Base-by-base conservation (phyloP, 2,888 invertebrate species). In the Tiliacea aurago region DNA sequence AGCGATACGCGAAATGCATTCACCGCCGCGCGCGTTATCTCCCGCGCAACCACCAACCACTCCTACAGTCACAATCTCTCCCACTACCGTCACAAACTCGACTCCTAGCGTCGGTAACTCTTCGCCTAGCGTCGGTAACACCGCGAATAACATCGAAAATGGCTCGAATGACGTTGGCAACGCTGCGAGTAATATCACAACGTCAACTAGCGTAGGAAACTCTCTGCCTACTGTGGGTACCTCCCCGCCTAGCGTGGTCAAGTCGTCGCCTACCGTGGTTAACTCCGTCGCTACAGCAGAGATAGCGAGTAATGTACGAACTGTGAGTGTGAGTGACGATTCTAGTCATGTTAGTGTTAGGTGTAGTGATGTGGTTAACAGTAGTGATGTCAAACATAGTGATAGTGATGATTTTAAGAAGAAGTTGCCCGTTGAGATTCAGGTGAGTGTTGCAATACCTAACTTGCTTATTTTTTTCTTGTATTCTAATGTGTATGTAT, bases 1-100 rank as follows among this genome's bases (percentile, higher is more conserved):
- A 96, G 99, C 99, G 81, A 98, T 99, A 97, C 97, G 98, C 90
- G 99, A 99, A 93, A 98, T 98, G 81, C 97, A 98, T 65, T 97
- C 97, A 43, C 97, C 97, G 18, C 97, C 97, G 49, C 97, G 97
- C 80, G 95, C 97, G 64, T 92, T 95, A 37, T 97, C 97, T 53
- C 97, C 97, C 18, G 78, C 67, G 53, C 83, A 76, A 59, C 70
- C 70, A 18, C n/a, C 68, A 18, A 33, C 49, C 15, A 63, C 65
- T 20, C 70, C 64, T 59, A 71, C 45, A 56, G 53, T 62, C 62
- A 51, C 84, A 63, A 72, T 55, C 18, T 68, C 45, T 10, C 28
- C 67, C 9, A 69, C 64, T 33, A 62, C 55, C 47, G 45, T 58
- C 47, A 61, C 33, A 18, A 68, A 58, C 33, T 77, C 58, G n/a